Evolutionary conservation across 1,140 invertebrate species (phyloP).

Genomic region (Drosophila quadrilineata): DNA sequence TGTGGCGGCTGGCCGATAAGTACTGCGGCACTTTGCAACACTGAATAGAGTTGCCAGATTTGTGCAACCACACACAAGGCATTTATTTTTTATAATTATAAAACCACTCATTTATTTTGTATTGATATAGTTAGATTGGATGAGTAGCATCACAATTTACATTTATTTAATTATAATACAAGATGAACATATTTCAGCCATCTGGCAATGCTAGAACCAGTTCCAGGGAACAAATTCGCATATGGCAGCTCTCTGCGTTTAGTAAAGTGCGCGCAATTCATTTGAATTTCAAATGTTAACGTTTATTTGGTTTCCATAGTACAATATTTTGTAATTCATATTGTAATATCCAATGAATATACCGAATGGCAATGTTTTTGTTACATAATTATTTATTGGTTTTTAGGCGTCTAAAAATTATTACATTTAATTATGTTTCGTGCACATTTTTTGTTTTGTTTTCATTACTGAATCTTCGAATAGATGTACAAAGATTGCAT

Average conservation of each 20-base stretch:
- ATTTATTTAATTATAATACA: no score
- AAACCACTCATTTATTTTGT: not conserved
- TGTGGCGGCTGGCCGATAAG: not conserved
- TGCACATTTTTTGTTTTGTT: constrained; percentile 46
- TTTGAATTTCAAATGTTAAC: constrained; percentile 64
- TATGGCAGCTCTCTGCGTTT: not conserved
- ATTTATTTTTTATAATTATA: not conserved
- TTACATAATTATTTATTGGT: constrained; percentile 68
- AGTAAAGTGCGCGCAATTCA: not conserved
- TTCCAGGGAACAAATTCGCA: not conserved
- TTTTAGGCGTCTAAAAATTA: constrained; percentile 73
- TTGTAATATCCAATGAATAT: constrained; percentile 55
- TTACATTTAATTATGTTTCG: constrained; percentile 68
- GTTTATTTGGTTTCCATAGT: constrained; percentile 67
- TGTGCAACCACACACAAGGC: not conserved
- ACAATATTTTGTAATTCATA: no score
- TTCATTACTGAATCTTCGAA: constrained; percentile 15
- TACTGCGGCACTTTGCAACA: not conserved
- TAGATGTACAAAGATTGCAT: constrained; percentile 30
- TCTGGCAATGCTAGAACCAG: not conserved
- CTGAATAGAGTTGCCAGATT: constrained; percentile 9
- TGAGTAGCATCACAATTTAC: no score
- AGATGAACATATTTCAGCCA: not conserved
- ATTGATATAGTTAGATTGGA: no score
- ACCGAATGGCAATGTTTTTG: constrained; percentile 47